These are phyloP conservation scores for Anhinga anhinga DNA, from an alignment of 2,113 vertebrate species.

Conservation along the genomic window DNA sequence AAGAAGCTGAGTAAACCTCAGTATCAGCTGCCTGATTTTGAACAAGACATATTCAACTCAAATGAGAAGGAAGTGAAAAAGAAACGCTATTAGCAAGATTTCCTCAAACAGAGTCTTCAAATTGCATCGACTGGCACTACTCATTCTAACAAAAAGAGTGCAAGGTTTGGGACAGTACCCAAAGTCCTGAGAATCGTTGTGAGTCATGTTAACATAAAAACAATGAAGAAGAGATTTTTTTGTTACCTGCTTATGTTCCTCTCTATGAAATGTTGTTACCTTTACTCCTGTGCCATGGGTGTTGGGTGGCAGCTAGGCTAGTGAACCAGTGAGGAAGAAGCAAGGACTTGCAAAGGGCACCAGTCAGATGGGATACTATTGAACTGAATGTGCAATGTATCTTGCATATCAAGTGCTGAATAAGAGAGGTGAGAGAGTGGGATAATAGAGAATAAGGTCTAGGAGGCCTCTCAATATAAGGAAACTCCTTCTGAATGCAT, in stretches of 20 bases:
- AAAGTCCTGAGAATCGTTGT: neutral
- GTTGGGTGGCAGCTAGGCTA: neutral
- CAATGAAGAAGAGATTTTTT: neutral
- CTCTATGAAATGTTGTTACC: neutral
- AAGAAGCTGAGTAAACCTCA: neutral
- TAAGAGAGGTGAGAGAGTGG: neutral
- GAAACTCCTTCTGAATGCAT: neutral
- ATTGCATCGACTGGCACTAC: neutral
- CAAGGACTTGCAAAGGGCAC: neutral
- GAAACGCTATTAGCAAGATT: neutral
- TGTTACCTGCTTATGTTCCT: neutral
- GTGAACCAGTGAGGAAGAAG: neutral
- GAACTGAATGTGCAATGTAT: neutral
- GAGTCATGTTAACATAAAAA: neutral
- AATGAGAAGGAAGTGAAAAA: neutral
- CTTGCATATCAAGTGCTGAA: neutral
- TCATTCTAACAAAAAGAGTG: neutral
- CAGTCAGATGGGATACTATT: neutral
- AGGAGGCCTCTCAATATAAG: neutral
- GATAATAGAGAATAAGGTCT: neutral
- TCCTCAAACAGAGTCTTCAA: neutral
- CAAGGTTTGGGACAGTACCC: neutral
- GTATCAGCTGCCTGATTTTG: neutral
- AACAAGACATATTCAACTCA: neutral
- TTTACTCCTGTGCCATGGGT: neutral